Evolutionary conservation across 2,113 vertebrate species (phyloP), one percentile per base, ranked within the genome.

Genomic region (Meriones unguiculatus): DNA sequence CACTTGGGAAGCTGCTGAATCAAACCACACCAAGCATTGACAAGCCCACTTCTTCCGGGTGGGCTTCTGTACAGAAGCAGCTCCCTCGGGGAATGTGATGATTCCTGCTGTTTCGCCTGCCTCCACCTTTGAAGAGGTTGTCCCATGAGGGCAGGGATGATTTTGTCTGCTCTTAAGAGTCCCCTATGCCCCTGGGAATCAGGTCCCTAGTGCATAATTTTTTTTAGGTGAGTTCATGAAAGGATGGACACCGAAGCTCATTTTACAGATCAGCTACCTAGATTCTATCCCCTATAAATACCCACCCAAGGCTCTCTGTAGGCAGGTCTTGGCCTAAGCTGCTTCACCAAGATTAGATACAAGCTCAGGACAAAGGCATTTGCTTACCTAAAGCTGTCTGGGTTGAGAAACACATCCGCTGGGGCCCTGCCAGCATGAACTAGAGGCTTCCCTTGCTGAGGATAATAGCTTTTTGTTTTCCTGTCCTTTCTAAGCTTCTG

Each of bases 321-420:
- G 50, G 41, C 32, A n/a, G 65, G 41, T 11, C 2, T 70, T 64
- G 5, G n/a, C 35, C 70, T 72, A 17, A 70, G 50, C n/a, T n/a
- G 2, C n/a, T 80, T 94, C 92, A 59, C 7, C 41, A 50, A 46
- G n/a, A 85, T 94, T 24, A 90, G 57, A 67, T 73, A 64, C 64
- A 84, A 92, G 70, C 14, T 59, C 64, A 67, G 10, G 25, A 70
- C 70, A 91, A 88, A 91, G 28, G 28, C 10, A 38, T 84, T 81
- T 93, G 69, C 88, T 92, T 93, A 15, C 57, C 22, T 32, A 87
- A 89, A 90, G 28, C 57, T 75, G 70, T 88, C 52, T 62, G 30
- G 3, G 22, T 3, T 1, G 14, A 25, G 77, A 82, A 87, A 84
- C 59, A 75, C 11, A 57, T 7, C 38, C 0, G 3, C 24, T 50